Percentiles rank a stretch among this genome's conserved stretches.
Conservation (phyloP, 92 coral and sea anemone genomes). For the Hydrozoanthus gracilis region DNA sequence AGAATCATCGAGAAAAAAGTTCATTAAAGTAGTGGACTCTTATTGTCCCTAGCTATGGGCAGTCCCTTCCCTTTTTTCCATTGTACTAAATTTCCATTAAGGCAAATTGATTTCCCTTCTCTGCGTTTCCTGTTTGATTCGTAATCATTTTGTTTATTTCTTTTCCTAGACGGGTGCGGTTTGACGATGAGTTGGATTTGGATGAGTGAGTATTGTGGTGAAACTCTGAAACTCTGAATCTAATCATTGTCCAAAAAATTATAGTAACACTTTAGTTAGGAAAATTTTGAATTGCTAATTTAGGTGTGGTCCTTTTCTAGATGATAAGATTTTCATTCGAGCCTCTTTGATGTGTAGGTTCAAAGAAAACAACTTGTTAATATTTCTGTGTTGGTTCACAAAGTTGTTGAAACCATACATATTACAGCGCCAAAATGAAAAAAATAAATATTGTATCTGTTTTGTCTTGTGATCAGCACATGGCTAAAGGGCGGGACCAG, state of each 20-base stretch:
- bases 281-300: neutral
- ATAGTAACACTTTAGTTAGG: neutral
- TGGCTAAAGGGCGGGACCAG: conserved; percentile 66
- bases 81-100: neutral
- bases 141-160: neutral
- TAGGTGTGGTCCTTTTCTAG: too few species aligned
- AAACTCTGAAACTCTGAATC: neutral
- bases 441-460: neutral
- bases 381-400: too few species aligned
- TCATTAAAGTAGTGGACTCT: too few species aligned
- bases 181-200: conserved; percentile 35
- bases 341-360: too few species aligned
- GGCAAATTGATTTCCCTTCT: neutral
- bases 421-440: too few species aligned
- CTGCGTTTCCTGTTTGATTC: too few species aligned
- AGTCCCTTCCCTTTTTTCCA: too few species aligned
- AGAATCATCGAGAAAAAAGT: too few species aligned
- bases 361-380: too few species aligned
- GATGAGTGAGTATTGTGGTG: conserved; percentile 28
- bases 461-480: conserved; percentile 1
- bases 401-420: too few species aligned
- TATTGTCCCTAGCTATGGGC: too few species aligned
- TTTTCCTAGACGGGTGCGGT: conserved; percentile 23
- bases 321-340: too few species aligned
- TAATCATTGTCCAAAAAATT: neutral